Evolutionary conservation across 2,888 invertebrate species (phyloP).

Genomic region (Crematogaster levior): DNA sequence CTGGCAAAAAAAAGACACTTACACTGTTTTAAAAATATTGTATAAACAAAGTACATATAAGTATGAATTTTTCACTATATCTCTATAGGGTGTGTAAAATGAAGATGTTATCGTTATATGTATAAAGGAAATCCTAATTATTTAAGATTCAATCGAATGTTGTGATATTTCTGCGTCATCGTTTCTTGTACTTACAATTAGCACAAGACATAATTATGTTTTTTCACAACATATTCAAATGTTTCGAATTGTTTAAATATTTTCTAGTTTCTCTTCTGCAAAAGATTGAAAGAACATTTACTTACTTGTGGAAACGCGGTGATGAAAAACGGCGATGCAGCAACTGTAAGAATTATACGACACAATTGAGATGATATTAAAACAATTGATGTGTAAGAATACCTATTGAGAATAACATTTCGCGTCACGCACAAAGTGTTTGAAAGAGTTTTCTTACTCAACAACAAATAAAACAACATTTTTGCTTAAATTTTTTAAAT

Average conservation of each 20-base stretch:
- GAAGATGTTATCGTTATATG: not conserved
- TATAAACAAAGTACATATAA: not conserved
- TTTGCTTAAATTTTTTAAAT: not conserved
- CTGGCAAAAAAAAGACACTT: no score
- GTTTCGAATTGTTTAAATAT: not conserved
- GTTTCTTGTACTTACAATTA: not conserved
- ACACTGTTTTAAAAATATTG: no score
- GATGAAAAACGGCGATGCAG: not conserved
- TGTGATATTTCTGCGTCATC: not conserved
- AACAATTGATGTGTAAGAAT: not conserved
- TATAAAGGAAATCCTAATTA: not conserved
- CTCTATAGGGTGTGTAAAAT: not conserved
- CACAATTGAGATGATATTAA: not conserved
- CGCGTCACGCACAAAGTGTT: not conserved
- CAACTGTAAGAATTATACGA: slow-evolving; percentile 45
- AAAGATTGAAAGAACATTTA: not conserved
- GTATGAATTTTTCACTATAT: not conserved
- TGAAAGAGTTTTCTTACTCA: slow-evolving; percentile 19
- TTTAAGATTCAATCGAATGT: not conserved
- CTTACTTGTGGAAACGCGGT: slow-evolving; percentile 64
- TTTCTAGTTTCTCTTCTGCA: not conserved
- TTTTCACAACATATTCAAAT: not conserved
- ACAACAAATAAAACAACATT: slow-evolving; percentile 26
- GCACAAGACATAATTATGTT: not conserved
- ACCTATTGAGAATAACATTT: no score